Conservation (phyloP, 2,797 vertebrate species). For the Gymnopithys bicolor region DNA sequence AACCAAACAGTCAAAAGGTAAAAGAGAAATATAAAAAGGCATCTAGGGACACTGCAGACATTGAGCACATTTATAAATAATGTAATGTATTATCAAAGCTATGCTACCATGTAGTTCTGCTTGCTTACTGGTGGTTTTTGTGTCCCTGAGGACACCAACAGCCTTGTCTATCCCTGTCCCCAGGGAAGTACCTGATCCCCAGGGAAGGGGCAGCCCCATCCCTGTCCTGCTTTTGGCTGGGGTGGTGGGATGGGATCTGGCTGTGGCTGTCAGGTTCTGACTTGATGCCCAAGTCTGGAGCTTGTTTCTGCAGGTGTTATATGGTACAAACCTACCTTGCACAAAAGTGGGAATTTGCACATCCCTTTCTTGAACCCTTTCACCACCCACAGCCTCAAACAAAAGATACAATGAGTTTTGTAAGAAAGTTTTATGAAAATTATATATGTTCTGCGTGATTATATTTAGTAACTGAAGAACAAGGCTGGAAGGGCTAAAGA, state of each 20-base stretch:
- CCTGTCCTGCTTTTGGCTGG: not conserved
- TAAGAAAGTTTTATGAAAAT: not conserved
- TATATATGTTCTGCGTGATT: not conserved
- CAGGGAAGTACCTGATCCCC: no score
- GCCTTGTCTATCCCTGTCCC: not conserved
- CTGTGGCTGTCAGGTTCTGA: not conserved
- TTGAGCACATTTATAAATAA: not conserved
- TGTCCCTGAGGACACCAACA: not conserved
- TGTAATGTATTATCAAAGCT: not conserved
- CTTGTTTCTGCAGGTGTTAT: not conserved
- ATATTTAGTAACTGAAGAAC: not conserved
- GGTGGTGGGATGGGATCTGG: not conserved
- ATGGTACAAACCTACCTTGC: not conserved
- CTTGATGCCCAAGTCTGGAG: not conserved
- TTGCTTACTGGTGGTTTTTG: not conserved
- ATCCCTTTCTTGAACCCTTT: not conserved
- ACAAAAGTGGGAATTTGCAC: not conserved
- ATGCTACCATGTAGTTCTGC: not conserved
- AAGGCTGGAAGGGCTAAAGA: not conserved
- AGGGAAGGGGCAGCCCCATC: not conserved
- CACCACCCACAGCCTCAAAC: not conserved
- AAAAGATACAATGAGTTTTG: not conserved
- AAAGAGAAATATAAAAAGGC: not conserved
- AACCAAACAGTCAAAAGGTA: not conserved
- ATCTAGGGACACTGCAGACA: not conserved